These are phyloP conservation scores for Charanyca ferruginea DNA, from an alignment of 2,888 invertebrate species.

Conservation along the genomic window DNA sequence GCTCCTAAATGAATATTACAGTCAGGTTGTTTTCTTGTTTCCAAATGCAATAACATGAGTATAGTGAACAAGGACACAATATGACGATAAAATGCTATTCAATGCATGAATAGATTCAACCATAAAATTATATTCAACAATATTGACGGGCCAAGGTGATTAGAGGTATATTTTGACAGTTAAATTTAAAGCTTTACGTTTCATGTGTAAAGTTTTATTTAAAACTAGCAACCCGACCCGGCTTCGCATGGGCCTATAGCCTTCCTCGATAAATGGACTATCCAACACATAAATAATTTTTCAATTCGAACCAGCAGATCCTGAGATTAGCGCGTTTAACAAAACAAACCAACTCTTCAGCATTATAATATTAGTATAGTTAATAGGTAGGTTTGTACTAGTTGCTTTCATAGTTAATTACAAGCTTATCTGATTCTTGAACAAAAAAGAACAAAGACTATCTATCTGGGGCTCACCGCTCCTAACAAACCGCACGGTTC, in stretches of 20 bases:
- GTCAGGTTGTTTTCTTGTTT: slow-evolving; percentile 27
- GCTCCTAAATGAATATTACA: slow-evolving; percentile 20
- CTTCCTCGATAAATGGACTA: too few species aligned
- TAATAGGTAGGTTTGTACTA: background rate
- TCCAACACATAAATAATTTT: too few species aligned
- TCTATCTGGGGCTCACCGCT: background rate
- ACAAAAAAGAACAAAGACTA: slow-evolving; percentile 3
- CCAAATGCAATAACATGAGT: slow-evolving; percentile 30
- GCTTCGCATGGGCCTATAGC: too few species aligned
- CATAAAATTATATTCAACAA: slow-evolving; percentile 30
- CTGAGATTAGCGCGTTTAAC: too few species aligned
- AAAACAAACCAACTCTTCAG: too few species aligned
- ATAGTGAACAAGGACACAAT: slow-evolving; percentile 31
- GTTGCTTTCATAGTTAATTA: background rate
- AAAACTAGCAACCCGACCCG: too few species aligned
- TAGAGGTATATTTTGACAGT: slow-evolving; percentile 13
- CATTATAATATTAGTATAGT: too few species aligned
- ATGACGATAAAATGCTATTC: slow-evolving; percentile 20
- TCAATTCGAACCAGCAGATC: too few species aligned
- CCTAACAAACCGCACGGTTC: too few species aligned
- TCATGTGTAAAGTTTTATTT: slow-evolving; percentile 1
- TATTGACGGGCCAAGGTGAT: slow-evolving; percentile 35
- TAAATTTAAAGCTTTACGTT: background rate
- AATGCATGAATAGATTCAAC: slow-evolving; percentile 24
- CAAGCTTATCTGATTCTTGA: background rate